These are phyloP conservation scores for Acanthoscelides obtectus DNA, from an alignment of 2,888 invertebrate genomes.

Conservation along the genomic window DNA sequence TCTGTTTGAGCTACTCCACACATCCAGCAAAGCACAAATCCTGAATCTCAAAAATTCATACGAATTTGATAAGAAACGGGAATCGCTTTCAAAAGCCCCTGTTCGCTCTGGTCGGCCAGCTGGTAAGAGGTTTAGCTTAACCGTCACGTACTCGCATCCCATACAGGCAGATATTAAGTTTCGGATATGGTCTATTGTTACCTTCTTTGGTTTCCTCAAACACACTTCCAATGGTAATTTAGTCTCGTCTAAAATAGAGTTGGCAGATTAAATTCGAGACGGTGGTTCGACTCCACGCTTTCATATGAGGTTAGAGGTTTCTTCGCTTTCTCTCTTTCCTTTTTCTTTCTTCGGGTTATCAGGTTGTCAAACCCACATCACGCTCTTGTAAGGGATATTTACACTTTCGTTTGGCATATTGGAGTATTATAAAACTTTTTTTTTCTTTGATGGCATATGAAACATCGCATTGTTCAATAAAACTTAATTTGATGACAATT, in stretches of 20 bases:
- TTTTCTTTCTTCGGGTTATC: neutral
- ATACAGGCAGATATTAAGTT: constrained; percentile 4
- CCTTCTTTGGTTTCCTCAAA: constrained; percentile 5
- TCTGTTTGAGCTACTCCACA: too few relatives aligned
- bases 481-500: too few relatives aligned
- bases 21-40: too few relatives aligned
- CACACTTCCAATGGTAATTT: constrained; percentile 5
- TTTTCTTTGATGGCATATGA: too few relatives aligned
- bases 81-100: neutral
- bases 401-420: neutral
- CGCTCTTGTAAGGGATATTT: neutral
- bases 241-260: constrained; percentile 3
- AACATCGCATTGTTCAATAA: too few relatives aligned
- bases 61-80: neutral
- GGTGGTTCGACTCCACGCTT: neutral
- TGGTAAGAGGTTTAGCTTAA: constrained; percentile 1
- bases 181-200: constrained; percentile 8
- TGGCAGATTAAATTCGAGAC: constrained; percentile 5
- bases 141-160: constrained; percentile 1
- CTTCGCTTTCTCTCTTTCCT: neutral
- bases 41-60: too few relatives aligned
- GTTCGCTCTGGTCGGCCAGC: neutral
- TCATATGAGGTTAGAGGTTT: neutral
- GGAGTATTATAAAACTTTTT: too few relatives aligned
- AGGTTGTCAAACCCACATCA: neutral